Conservation (phyloP, 2,113 vertebrate species). For the Ctenodactylus gundi region DNA sequence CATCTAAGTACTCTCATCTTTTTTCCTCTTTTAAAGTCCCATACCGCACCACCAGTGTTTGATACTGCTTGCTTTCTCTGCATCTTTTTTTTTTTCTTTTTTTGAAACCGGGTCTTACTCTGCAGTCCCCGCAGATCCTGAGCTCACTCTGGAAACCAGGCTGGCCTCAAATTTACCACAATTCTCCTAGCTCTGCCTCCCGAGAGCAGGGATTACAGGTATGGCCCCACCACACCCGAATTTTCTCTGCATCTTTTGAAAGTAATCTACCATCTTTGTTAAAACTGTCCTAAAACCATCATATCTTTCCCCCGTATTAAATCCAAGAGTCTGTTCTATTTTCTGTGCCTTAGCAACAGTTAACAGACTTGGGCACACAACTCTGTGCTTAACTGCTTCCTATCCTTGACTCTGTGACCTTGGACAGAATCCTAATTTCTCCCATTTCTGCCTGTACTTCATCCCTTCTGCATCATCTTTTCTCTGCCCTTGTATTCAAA, state of each 20-base stretch:
- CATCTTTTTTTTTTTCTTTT: neutral
- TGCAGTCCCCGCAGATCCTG: too few species aligned
- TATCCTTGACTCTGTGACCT: neutral
- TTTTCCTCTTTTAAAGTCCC: neutral
- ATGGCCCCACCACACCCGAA: too few species aligned
- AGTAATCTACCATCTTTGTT: neutral
- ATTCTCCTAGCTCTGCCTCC: too few species aligned
- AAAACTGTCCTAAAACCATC: neutral
- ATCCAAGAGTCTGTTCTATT: neutral
- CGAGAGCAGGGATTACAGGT: too few species aligned
- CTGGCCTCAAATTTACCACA: too few species aligned
- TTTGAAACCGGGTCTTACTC: too few species aligned
- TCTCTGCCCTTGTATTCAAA: neutral
- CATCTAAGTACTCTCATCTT: neutral
- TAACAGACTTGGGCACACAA: neutral
- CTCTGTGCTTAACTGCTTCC: neutral
- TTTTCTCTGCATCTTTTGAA: neutral
- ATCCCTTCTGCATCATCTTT: neutral
- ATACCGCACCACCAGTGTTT: too few species aligned
- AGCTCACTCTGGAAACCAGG: too few species aligned
- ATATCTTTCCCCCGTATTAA: neutral
- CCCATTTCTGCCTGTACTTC: neutral
- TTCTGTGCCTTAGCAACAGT: neutral
- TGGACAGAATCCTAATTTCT: neutral
- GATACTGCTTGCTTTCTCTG: too few species aligned